These are phyloP conservation scores for Aphrocallistes beatrix DNA, from an alignment of 37 sponge, comb jelly and placozoan genomes.

Conservation along the genomic window DNA sequence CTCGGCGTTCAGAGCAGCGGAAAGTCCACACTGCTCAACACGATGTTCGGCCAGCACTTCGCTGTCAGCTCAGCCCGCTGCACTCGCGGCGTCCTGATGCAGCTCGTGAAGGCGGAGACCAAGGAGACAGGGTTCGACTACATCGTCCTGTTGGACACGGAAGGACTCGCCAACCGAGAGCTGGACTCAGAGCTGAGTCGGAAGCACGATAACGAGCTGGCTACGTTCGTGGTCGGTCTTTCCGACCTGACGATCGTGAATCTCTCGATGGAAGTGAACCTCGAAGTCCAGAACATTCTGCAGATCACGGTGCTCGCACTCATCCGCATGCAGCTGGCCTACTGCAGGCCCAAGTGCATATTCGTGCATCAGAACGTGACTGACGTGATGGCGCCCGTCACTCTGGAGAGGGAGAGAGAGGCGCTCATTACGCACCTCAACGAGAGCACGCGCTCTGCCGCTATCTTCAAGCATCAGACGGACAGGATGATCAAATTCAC, in stretches of 20 bases:
- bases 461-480: not conserved
- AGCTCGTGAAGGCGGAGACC: not conserved
- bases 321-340: conserved; percentile 26
- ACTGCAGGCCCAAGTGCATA: conserved; percentile 18
- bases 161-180: conserved; percentile 28
- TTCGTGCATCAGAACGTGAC: conserved; percentile 38
- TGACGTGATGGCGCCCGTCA: conserved; percentile 13
- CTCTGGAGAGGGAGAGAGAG: not conserved
- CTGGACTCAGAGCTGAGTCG: not conserved
- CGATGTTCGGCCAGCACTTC: conserved; percentile 18
- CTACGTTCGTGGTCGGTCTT: conserved; percentile 32
- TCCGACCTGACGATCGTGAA: conserved; percentile 29
- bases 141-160: conserved; percentile 23
- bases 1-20: conserved; percentile 22
- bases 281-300: conserved; percentile 23
- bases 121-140: not conserved
- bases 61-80: conserved; percentile 20
- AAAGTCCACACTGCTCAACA: conserved; percentile 23
- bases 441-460: not conserved
- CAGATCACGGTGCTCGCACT: conserved; percentile 36
- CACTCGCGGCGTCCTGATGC: conserved; percentile 19
- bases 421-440: not conserved
- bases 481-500: not conserved
- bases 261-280: conserved; percentile 22
- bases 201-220: conserved; percentile 28